Conservation (phyloP, 2,113 vertebrate genomes). For the Myotis yumanensis region DNA sequence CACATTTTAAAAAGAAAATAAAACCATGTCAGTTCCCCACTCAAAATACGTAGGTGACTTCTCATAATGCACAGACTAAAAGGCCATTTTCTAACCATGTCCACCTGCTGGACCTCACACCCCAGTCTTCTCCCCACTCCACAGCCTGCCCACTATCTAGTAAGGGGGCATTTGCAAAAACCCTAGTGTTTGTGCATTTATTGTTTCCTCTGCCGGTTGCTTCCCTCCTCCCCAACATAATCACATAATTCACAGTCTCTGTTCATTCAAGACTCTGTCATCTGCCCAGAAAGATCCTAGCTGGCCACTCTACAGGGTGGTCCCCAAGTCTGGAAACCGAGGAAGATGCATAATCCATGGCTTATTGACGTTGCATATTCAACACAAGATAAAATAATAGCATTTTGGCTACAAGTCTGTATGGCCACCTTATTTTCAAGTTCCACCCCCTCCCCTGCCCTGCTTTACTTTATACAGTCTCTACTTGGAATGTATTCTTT, state of each 20-base stretch:
- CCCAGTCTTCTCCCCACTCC: rapidly evolving
- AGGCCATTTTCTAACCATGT: not conserved
- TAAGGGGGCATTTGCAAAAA: not conserved
- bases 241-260: not conserved
- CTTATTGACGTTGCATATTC: not conserved
- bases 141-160: rapidly evolving
- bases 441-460: not conserved
- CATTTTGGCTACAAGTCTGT: not conserved
- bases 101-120: rapidly evolving
- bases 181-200: not conserved
- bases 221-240: not conserved
- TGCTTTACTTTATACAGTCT: not conserved
- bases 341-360: not conserved
- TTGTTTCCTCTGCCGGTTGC: not conserved
- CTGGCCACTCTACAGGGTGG: not conserved
- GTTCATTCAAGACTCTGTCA: not conserved
- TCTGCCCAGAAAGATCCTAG: not conserved
- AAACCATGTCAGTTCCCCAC: rapidly evolving
- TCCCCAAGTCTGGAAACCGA: not conserved
- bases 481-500: not conserved
- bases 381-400: not conserved
- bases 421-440: not conserved
- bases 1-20: not conserved
- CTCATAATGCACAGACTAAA: not conserved
- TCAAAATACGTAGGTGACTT: not conserved